phyloP scores from a whole-genome alignment of 2,113 vertebrate genomes.

The Acanthochromis polyacanthus region DNA sequence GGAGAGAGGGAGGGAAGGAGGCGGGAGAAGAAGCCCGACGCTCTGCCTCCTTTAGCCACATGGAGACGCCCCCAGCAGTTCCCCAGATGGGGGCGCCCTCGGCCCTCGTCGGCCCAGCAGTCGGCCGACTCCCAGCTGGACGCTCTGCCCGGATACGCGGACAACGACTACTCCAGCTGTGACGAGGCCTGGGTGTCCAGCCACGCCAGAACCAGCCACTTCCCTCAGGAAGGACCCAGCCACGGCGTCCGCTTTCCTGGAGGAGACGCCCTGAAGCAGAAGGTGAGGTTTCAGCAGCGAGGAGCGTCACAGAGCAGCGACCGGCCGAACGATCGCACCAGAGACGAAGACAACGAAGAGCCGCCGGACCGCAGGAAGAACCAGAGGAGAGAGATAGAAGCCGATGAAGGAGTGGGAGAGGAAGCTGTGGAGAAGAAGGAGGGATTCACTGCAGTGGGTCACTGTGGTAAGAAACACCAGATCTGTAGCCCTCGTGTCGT shows the following conservation, averaged over 20 bases:
- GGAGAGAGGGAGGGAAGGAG: constrained; percentile 66
- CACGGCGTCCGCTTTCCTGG: constrained; percentile 37
- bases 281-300: constrained; percentile 68
- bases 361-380: constrained; percentile 78
- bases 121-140: constrained; percentile 77
- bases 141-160: constrained; percentile 39
- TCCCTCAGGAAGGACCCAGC: constrained; percentile 47
- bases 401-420: constrained; percentile 82
- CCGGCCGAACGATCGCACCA: constrained; percentile 61
- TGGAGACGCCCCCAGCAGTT: constrained; percentile 84
- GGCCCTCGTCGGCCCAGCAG: constrained; percentile 63
- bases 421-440: constrained; percentile 63
- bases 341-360: constrained; percentile 68
- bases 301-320: constrained; percentile 23
- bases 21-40: constrained; percentile 70
- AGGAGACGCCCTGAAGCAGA: constrained; percentile 68
- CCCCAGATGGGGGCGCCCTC: constrained; percentile 69
- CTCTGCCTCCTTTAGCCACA: constrained; percentile 81
- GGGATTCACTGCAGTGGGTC: constrained; percentile 42
- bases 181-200: constrained; percentile 72
- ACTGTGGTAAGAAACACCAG: constrained; percentile 62
- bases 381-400: constrained; percentile 76
- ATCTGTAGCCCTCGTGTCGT: too few species aligned
- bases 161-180: constrained; percentile 68
- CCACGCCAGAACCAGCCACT: constrained; percentile 51